phyloP scores from a whole-genome alignment of 2,888 invertebrate species.

The Furcula furcula region DNA sequence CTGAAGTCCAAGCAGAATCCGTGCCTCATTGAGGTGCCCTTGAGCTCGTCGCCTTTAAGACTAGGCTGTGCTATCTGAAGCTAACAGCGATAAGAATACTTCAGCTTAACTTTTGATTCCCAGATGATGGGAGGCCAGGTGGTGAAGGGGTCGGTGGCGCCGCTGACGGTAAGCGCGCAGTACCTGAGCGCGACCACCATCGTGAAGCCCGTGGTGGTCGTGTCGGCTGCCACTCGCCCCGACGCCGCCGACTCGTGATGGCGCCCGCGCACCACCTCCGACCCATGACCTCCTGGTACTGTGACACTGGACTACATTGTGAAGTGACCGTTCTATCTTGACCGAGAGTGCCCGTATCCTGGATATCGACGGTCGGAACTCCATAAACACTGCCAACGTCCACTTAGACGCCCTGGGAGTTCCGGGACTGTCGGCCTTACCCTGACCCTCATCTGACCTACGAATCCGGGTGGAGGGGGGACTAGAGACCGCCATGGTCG shows the following conservation, averaged over 20 bases:
- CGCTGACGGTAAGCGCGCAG: slow-evolving; percentile 85
- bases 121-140: slow-evolving; percentile 79
- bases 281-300: slow-evolving; percentile 3
- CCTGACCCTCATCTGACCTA: too few relatives aligned
- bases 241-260: slow-evolving; percentile 23
- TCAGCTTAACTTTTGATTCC: too few relatives aligned
- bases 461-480: slow-evolving; percentile 23
- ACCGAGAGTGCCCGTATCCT: slow-evolving; percentile 17
- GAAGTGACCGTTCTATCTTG: slow-evolving; percentile 16
- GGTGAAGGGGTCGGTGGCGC: slow-evolving; percentile 80
- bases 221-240: slow-evolving; percentile 57
- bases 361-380: slow-evolving; percentile 19
- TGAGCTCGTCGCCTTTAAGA: too few relatives aligned
- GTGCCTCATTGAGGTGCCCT: too few relatives aligned
- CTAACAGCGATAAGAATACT: too few relatives aligned
- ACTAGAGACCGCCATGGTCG: slow-evolving; percentile 19
- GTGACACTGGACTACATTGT: slow-evolving; percentile 9
- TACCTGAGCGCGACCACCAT: slow-evolving; percentile 83
- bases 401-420: slow-evolving; percentile 11
- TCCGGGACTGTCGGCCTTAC: too few relatives aligned
- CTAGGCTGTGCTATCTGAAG: too few relatives aligned
- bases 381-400: slow-evolving; percentile 10
- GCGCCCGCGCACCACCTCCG: slow-evolving; percentile 19
- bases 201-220: slow-evolving; percentile 87
- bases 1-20: too few relatives aligned